Conservation (phyloP, 2,797 vertebrate genomes). For the Paramormyrops hopkinsi region DNA sequence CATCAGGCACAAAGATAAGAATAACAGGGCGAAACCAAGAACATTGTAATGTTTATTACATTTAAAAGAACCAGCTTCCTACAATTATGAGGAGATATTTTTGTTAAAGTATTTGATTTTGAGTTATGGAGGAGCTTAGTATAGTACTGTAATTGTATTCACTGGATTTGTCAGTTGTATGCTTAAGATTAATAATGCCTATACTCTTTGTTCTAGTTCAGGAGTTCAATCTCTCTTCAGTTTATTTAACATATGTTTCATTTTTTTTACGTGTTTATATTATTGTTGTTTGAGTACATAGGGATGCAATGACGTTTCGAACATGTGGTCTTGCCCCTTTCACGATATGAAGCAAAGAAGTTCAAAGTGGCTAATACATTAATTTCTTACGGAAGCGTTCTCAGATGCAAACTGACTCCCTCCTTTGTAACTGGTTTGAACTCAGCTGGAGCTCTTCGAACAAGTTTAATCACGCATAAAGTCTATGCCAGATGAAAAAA, state of each 20-base stretch:
- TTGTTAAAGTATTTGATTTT: slow-evolving; percentile 18
- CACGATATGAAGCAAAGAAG: neutral
- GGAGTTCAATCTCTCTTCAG: neutral
- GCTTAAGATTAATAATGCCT: neutral
- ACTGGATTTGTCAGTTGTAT: neutral
- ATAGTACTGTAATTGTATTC: neutral
- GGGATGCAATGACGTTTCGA: neutral
- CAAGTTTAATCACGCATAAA: neutral
- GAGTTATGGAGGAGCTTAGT: neutral
- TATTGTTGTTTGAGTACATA: neutral
- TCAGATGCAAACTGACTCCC: neutral
- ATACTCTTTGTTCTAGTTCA: neutral
- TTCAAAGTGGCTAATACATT: neutral
- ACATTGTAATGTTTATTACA: slow-evolving; percentile 4
- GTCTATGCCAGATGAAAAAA: neutral
- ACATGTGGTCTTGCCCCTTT: neutral
- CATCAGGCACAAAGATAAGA: slow-evolving; percentile 18
- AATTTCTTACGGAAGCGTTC: neutral
- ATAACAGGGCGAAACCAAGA: neutral
- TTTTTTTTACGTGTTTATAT: neutral
- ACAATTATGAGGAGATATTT: slow-evolving; percentile 13
- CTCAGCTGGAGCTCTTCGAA: neutral
- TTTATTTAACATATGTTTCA: neutral
- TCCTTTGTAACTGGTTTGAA: neutral
- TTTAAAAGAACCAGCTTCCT: slow-evolving; percentile 11